Evolutionary conservation across 2,888 invertebrate genomes (phyloP).

Genomic region (Iphiclides podalirius): DNA sequence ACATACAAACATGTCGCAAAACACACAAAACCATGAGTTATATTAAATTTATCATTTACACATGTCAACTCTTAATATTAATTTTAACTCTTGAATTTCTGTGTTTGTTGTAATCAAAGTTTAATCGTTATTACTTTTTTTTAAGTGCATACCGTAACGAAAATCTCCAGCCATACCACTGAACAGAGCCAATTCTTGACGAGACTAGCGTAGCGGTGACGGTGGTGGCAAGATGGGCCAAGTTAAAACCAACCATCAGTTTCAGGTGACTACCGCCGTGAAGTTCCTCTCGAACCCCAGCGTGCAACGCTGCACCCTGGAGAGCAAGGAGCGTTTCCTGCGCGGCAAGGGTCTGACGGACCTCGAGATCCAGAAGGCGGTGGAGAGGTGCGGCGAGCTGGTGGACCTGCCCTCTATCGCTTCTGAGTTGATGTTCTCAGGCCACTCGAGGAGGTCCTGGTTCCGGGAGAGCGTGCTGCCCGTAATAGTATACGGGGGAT

Average conservation of each 20-base stretch:
- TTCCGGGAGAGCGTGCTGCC: slow-evolving; percentile 86
- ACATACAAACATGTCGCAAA: no score
- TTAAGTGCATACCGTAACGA: no score
- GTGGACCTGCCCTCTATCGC: slow-evolving; percentile 60
- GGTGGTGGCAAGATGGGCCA: no score
- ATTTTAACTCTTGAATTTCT: no score
- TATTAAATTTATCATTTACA: no score
- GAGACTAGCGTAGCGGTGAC: no score
- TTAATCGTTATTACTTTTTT: no score
- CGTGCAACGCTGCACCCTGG: slow-evolving; percentile 86
- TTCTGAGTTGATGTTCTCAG: slow-evolving; percentile 66
- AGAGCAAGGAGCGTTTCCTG: slow-evolving; percentile 89
- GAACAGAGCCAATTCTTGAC: no score
- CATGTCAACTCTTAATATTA: no score
- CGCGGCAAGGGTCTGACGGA: slow-evolving; percentile 88
- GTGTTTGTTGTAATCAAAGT: no score
- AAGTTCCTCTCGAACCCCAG: slow-evolving; percentile 93
- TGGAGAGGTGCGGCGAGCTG: slow-evolving; percentile 81
- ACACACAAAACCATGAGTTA: no score
- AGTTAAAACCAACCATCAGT: slow-evolving; percentile 29
- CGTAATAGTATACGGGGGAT: slow-evolving; percentile 86
- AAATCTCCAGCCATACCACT: no score
- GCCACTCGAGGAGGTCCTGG: slow-evolving; percentile 58
- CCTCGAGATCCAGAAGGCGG: slow-evolving; percentile 86
- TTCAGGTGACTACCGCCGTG: slow-evolving; percentile 90